Percentiles rank a stretch among this genome's conserved stretches.
phyloP scores from a whole-genome alignment of 2,888 invertebrate species.

The Andrena minutula region DNA sequence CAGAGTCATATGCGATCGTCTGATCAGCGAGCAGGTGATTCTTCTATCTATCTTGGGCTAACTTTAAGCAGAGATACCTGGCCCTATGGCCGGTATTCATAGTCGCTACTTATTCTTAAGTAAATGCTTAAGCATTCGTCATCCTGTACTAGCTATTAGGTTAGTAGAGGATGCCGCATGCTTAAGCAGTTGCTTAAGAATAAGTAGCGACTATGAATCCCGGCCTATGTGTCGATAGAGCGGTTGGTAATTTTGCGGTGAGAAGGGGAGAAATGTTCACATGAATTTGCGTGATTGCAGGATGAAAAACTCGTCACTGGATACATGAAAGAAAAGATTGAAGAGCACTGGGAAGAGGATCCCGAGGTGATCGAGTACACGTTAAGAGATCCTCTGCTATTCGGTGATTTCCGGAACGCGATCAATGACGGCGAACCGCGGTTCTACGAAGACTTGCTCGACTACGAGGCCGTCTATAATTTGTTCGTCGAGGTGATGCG shows the following conservation, averaged over 20 bases:
- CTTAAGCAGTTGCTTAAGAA: too few species aligned
- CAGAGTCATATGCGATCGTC: constrained; percentile 94
- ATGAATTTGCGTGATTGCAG: constrained; percentile 80
- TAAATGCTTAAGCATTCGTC: too few species aligned
- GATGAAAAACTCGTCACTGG: constrained; percentile 89
- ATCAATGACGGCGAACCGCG: constrained; percentile 92
- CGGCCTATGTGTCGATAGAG: not conserved
- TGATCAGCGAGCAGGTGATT: constrained; percentile 89
- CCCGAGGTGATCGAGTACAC: constrained; percentile 88
- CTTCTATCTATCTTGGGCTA: too few species aligned
- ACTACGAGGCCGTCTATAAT: constrained; percentile 95
- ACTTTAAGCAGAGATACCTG: not conserved
- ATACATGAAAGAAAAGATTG: constrained; percentile 88
- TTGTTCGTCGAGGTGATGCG: constrained; percentile 92
- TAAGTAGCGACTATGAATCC: too few species aligned
- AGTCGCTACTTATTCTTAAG: too few species aligned
- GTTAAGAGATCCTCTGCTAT: constrained; percentile 93
- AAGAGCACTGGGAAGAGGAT: constrained; percentile 85
- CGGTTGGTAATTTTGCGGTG: not conserved
- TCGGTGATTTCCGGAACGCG: constrained; percentile 95
- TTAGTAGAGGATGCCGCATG: too few species aligned
- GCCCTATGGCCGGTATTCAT: too few species aligned
- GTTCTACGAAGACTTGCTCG: constrained; percentile 95
- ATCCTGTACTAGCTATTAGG: too few species aligned
- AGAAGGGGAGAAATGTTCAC: too few species aligned